phyloP scores from a whole-genome alignment of 2,113 vertebrate species.

The Hystrix brachyura region DNA sequence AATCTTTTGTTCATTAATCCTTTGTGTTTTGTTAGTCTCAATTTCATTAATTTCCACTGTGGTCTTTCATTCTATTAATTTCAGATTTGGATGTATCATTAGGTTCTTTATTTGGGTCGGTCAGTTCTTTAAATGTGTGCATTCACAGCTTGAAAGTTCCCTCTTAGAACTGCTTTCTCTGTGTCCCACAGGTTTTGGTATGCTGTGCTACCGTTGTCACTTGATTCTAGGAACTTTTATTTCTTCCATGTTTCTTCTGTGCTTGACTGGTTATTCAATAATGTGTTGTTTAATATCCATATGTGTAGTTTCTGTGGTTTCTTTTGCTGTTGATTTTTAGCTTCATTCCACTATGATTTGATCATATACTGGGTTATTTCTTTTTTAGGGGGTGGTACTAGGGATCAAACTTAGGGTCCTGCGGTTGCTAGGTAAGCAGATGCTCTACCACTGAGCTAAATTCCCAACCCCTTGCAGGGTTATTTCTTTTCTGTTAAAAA shows the following conservation, averaged over 20 bases:
- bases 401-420: too few species aligned
- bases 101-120: background rate
- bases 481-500: background rate
- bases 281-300: background rate
- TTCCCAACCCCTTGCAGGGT: too few species aligned
- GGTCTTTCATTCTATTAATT: background rate
- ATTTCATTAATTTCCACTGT: background rate
- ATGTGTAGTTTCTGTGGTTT: background rate
- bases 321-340: background rate
- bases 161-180: background rate
- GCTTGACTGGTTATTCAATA: background rate
- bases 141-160: background rate
- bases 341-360: background rate
- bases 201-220: background rate
- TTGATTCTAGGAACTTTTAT: background rate
- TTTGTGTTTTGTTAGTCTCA: background rate
- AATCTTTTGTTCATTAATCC: background rate
- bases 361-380: background rate
- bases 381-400: background rate
- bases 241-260: background rate
- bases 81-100: background rate
- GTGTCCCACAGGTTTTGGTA: background rate
- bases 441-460: too few species aligned
- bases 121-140: background rate
- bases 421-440: too few species aligned